These are phyloP conservation scores for Pristionchus exspectatus DNA, from an alignment of 2,888 invertebrate species.

Conservation along the genomic window DNA sequence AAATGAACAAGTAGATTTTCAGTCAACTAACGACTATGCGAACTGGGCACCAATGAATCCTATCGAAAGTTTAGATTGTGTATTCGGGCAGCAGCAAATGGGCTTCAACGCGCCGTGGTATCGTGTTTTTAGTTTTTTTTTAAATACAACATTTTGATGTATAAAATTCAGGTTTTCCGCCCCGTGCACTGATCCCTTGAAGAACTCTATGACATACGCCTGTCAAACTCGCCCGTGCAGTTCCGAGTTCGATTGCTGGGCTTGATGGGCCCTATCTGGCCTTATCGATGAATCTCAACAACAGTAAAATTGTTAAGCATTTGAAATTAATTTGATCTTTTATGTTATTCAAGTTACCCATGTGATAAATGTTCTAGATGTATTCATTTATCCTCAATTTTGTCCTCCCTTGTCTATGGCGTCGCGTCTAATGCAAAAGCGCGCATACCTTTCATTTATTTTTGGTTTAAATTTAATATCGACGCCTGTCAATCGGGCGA, in stretches of 20 bases:
- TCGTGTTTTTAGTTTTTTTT: too few species aligned
- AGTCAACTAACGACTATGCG: not conserved
- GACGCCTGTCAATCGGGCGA: too few species aligned
- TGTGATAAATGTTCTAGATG: too few species aligned
- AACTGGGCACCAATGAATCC: slow-evolving; percentile 6
- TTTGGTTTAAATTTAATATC: too few species aligned
- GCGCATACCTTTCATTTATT: too few species aligned
- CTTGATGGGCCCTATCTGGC: not conserved
- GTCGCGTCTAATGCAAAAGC: too few species aligned
- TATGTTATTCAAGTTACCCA: too few species aligned
- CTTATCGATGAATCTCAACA: too few species aligned
- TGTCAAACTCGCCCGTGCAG: not conserved
- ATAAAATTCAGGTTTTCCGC: not conserved
- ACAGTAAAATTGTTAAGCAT: too few species aligned
- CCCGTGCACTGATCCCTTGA: not conserved
- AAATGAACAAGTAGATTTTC: not conserved
- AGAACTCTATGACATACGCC: slow-evolving; percentile 6
- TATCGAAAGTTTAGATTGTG: not conserved
- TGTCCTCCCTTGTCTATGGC: too few species aligned
- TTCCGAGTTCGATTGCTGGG: not conserved
- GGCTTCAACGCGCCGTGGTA: slow-evolving; percentile 5
- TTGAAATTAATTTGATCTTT: too few species aligned
- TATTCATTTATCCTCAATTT: too few species aligned
- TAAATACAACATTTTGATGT: not conserved
- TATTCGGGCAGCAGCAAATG: not conserved